phyloP scores from a whole-genome alignment of 2,113 vertebrate species.

The Pedetes capensis region DNA sequence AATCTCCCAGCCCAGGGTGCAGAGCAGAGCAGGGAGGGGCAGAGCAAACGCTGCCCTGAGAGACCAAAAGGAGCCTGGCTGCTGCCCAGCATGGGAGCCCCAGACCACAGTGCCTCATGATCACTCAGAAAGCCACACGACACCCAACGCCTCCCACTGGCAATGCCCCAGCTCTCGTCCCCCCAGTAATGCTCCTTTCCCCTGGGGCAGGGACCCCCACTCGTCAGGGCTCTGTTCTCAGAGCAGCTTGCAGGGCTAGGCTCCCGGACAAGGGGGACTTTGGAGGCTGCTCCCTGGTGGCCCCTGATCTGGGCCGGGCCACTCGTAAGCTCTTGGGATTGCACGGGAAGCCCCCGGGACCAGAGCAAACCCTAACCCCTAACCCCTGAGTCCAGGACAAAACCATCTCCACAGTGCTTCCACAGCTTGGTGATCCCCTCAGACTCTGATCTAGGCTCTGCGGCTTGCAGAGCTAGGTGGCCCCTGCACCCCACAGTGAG shows the following conservation, averaged over 20 bases:
- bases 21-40: background rate
- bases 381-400: background rate
- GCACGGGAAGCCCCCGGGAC: background rate
- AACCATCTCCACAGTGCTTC: background rate
- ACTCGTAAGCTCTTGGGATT: background rate
- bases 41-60: background rate
- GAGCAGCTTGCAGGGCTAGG: background rate
- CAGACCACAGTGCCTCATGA: background rate
- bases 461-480: fast-evolving
- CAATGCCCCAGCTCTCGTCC: background rate
- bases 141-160: background rate
- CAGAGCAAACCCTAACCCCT: background rate
- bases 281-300: background rate
- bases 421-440: background rate
- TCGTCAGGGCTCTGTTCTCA: background rate
- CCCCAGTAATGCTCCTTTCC: background rate
- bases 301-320: background rate
- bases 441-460: background rate
- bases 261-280: background rate
- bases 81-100: background rate
- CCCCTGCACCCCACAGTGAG: background rate
- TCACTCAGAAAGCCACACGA: background rate
- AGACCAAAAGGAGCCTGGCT: background rate
- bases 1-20: no score
- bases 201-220: background rate